These are phyloP conservation scores for Habropoda laboriosa DNA, from an alignment of 1,140 invertebrate genomes.

Conservation along the genomic window DNA sequence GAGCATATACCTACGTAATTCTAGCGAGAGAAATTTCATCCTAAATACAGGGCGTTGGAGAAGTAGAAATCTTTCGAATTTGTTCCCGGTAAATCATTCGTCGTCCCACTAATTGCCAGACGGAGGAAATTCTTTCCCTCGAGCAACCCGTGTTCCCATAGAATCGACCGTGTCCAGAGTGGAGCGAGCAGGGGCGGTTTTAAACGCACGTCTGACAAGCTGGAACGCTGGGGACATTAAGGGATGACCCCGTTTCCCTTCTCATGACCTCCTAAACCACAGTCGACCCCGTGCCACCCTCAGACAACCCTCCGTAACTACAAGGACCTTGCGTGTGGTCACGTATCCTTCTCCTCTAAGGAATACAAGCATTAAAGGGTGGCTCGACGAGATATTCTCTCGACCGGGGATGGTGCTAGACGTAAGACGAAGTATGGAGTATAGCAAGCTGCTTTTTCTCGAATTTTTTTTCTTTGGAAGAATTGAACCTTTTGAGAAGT, in stretches of 20 bases:
- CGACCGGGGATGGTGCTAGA: not conserved
- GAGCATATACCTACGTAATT: too few species aligned
- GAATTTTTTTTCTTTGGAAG: too few species aligned
- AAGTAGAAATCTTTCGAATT: constrained; percentile 22
- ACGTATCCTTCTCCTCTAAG: constrained; percentile 49
- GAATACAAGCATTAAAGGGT: constrained; percentile 30
- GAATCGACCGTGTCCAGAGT: constrained; percentile 1
- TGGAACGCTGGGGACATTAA: constrained; percentile 22
- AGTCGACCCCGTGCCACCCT: constrained; percentile 29
- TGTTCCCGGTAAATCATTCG: constrained; percentile 45
- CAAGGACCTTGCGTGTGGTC: constrained; percentile 58
- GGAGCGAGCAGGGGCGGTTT: not conserved
- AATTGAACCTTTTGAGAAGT: too few species aligned
- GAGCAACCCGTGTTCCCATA: constrained; percentile 12
- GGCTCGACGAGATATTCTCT: not conserved
- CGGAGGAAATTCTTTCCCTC: not conserved
- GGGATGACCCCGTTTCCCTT: constrained; percentile 68
- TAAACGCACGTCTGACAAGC: constrained; percentile 3
- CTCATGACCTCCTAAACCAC: constrained; percentile 66
- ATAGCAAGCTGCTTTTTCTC: too few species aligned
- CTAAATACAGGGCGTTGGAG: not conserved
- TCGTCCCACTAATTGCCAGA: constrained; percentile 36
- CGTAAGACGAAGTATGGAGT: not conserved
- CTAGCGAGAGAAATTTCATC: too few species aligned
- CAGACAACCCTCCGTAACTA: constrained; percentile 42